Base-by-base conservation (phyloP, 2,113 vertebrate genomes). In the Halcyon senegalensis region DNA sequence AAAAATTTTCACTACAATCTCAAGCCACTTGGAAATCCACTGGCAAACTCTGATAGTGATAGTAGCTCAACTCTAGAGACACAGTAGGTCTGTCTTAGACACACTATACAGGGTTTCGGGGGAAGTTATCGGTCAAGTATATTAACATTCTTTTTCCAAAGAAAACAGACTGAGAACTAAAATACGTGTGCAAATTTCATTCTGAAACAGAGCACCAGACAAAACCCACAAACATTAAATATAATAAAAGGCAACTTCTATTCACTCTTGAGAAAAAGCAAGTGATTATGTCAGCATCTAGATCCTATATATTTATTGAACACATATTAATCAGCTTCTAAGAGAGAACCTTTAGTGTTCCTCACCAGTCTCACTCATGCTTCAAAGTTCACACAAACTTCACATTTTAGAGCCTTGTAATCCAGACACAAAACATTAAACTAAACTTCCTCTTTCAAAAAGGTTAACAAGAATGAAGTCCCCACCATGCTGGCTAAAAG, bases 21-120 rank as follows among this genome's bases (percentile, higher is more conserved):
- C 13, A 77, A 77, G 21, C 48, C 55, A 67, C 37, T 58, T 73
- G 62, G 50, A 84, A 78, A 87, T 30, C 9, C 3, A 2, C 59
- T 43, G 43, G 13, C 43, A 67, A 75, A 78, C 64, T 73, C 35
- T 43, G 43, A 43, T 43, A 43, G 43, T 79, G 41, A 17, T 4
- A 48, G n/a, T 11, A 89, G 48, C 39, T 73, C 51, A 87, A 21
- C 39, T 70, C 33, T 5, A 94, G 27, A 76, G 20, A 70, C 13
- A 58, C 5, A 50, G 16, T 17, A 75, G 66, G 11, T 70, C 50
- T 90, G 24, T 16, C 44, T 75, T 43, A 91, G 28, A 64, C 8
- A 72, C 1, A 1, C 19, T 55, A 41, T 55, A 55, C n/a, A 74
- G 25, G 8, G 15, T 1, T 81, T 68, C 1, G 0, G 27, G 10